phyloP scores from a whole-genome alignment of 2,888 invertebrate species.

The Agrochola circellaris region DNA sequence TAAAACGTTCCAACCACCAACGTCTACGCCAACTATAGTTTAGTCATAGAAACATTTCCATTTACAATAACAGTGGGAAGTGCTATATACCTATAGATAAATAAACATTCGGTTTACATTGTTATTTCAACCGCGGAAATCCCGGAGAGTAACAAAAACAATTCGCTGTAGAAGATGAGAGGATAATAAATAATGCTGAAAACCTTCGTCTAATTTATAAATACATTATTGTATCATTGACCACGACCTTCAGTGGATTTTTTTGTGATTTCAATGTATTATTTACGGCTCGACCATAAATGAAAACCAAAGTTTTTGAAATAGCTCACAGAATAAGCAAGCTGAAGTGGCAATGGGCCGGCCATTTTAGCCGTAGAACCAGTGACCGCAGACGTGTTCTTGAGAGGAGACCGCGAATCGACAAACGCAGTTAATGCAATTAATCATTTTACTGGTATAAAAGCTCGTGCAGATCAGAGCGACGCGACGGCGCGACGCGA shows the following conservation, averaged over 20 bases:
- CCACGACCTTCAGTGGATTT: background rate
- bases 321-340: too few species aligned
- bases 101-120: constrained; percentile 29
- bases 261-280: constrained; percentile 2
- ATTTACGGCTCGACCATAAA: too few species aligned
- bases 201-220: constrained; percentile 13
- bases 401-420: too few species aligned
- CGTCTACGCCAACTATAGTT: background rate
- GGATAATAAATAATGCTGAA: constrained; percentile 13
- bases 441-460: too few species aligned
- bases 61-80: constrained; percentile 19
- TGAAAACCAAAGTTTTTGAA: too few species aligned
- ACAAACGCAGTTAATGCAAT: too few species aligned
- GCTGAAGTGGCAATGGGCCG: too few species aligned
- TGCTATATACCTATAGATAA: background rate
- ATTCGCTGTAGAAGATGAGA: constrained; percentile 10
- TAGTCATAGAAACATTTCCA: background rate
- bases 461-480: too few species aligned
- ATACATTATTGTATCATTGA: background rate
- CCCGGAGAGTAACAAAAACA: constrained; percentile 41
- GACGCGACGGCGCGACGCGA: too few species aligned
- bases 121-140: constrained; percentile 27
- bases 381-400: too few species aligned
- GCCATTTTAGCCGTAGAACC: too few species aligned
- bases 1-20: constrained; percentile 14